Evolutionary conservation across 2,113 vertebrate genomes (phyloP).

Genomic region (Syngnathus floridae): DNA sequence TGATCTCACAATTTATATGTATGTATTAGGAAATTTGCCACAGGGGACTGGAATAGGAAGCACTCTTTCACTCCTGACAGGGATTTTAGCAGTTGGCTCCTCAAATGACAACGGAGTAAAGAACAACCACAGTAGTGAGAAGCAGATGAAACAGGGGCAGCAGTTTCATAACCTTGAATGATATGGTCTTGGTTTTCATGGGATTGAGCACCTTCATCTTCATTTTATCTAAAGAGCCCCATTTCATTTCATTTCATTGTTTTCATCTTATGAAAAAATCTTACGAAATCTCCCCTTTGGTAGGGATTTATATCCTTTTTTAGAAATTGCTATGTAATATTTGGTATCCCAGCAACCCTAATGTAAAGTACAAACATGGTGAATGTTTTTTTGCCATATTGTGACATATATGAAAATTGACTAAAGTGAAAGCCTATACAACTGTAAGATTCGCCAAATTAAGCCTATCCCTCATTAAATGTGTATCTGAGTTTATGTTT

Average conservation of each 20-base stretch:
- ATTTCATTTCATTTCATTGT: neutral
- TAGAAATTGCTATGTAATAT: no score
- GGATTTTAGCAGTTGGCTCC: slow-evolving; percentile 34
- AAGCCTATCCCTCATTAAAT: neutral
- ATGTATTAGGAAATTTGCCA: slow-evolving; percentile 34
- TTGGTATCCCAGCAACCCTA: neutral
- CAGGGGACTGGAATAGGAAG: slow-evolving; percentile 42
- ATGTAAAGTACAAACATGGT: neutral
- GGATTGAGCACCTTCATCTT: slow-evolving; percentile 37
- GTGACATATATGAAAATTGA: neutral
- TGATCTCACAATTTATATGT: slow-evolving; percentile 42
- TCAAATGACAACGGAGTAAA: slow-evolving; percentile 29
- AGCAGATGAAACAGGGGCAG: slow-evolving; percentile 10
- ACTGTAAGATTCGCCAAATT: neutral
- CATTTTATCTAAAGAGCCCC: slow-evolving; percentile 57
- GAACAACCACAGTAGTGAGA: slow-evolving; percentile 10
- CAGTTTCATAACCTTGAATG: neutral
- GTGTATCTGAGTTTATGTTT: slow-evolving; percentile 67
- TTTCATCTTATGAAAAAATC: no score
- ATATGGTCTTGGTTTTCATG: slow-evolving; percentile 52
- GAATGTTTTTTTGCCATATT: neutral
- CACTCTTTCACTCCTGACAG: slow-evolving; percentile 42
- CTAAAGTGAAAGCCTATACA: neutral
- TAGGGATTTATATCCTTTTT: no score
- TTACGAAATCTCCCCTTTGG: no score